Evolutionary conservation across 2,797 vertebrate species (phyloP).

Genomic region (Notolabrus celidotus): DNA sequence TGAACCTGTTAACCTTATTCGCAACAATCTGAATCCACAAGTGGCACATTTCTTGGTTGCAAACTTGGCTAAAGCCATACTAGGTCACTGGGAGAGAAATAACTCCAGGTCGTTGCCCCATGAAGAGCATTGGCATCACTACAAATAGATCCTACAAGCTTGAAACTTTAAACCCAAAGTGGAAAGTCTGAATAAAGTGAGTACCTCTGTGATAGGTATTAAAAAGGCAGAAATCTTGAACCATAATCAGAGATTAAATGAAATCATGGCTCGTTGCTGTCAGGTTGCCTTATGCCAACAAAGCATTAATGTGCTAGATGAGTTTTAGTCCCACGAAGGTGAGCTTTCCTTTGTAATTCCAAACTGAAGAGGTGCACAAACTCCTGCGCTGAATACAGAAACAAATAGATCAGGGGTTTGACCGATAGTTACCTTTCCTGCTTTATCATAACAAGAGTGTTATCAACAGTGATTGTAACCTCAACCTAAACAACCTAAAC

Average conservation of each 20-base stretch:
- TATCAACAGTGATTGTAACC: conserved; percentile 27
- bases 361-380: conserved; percentile 7
- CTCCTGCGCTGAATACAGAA: conserved; percentile 1
- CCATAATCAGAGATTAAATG: conserved; percentile 40
- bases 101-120: not conserved
- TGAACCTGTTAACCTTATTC: not conserved
- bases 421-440: conserved; percentile 62
- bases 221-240: conserved; percentile 4
- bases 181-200: not conserved
- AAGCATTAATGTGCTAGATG: conserved; percentile 42
- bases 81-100: not conserved
- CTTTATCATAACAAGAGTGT: conserved; percentile 3
- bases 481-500: conserved; percentile 68
- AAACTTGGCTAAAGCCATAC: not conserved
- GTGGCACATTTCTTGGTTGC: not conserved
- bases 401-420: conserved; percentile 33
- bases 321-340: not conserved
- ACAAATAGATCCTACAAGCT: not conserved
- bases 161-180: not conserved
- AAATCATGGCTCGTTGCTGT: conserved; percentile 42
- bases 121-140: conserved; percentile 1
- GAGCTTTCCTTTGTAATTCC: conserved; percentile 1
- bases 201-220: not conserved
- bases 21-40: not conserved
- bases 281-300: conserved; percentile 40